Base-by-base conservation (phyloP, 2,888 invertebrate genomes). In the Callyntrura sp. region DNA sequence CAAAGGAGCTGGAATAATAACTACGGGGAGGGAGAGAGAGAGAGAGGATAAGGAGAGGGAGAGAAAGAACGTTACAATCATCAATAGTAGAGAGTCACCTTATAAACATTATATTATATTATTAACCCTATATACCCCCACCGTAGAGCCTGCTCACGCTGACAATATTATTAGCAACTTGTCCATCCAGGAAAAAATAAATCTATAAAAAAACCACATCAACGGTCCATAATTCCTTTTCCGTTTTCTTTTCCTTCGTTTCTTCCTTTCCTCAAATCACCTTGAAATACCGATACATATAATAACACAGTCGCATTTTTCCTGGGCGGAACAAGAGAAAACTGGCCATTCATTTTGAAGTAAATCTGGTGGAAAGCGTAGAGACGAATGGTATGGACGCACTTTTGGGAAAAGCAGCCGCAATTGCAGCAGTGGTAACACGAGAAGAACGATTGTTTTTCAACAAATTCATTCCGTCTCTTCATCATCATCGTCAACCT, bases 381-480 rank as follows among this genome's bases (percentile, higher is more conserved):
- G 35, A 35, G 3, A 35, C 35, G 35, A 35, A 35, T 43, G 83
- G 35, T 88, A 88, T 88, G 88, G 88, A 88, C 28, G 88, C 79
- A 23, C 84, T 89, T 65, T 68, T 89, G 84, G 89, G 89, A 68
- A 84, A 65, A 12, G 84, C 84, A 55, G 79, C 89, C 23, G 84
- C 78, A 23, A 65, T 89, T 45, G 76, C 89, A 65, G 89, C 78
- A 78, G 78, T 89, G 55, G 83, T 78, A 65, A 89, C 89, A 48
- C 68, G 73, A 85, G 88, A 85, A 76, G 88, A 83, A 68, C 48
- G 89, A 84, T 89, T 83, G 76, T 83, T 89, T 89, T 84, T 84
- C 78, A 35, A 73, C 68, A 89, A 89, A 89, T 84, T 84, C 25
- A 55, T 62, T 81, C 88, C 85, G 45, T 85, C 79, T n/a, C 51